These are phyloP conservation scores for Dermochelys coriacea DNA, from an alignment of 2,797 vertebrate species.

Conservation along the genomic window DNA sequence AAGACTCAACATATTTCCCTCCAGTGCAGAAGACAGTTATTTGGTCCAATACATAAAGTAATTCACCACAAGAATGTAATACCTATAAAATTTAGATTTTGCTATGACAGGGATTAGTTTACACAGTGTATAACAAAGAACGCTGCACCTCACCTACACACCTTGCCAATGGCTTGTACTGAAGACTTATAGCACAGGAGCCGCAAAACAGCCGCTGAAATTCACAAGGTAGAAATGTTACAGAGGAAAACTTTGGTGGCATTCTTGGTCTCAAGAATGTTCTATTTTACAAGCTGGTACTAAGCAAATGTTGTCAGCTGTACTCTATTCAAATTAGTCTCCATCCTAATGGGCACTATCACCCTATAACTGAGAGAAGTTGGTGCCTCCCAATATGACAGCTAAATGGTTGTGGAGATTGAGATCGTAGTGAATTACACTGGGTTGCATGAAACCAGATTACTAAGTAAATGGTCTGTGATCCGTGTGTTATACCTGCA, in stretches of 20 bases:
- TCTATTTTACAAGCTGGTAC: background rate
- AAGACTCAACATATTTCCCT: background rate
- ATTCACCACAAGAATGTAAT: background rate
- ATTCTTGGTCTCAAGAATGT: conserved; percentile 26
- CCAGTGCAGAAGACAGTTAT: background rate
- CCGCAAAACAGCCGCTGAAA: background rate
- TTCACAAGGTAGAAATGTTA: background rate
- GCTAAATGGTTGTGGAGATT: background rate
- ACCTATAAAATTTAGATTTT: background rate
- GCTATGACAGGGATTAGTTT: accelerated
- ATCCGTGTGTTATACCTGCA: background rate
- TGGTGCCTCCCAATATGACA: background rate
- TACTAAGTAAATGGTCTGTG: background rate
- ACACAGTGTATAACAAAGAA: background rate
- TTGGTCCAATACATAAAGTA: background rate
- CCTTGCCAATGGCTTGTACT: conserved; percentile 45
- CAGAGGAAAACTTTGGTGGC: background rate
- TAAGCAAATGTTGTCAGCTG: background rate
- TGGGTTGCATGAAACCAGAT: background rate
- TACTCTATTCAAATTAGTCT: background rate
- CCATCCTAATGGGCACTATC: background rate
- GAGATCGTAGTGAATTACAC: background rate
- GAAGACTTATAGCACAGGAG: conserved; percentile 42
- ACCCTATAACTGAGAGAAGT: background rate
- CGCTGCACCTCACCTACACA: background rate